Evolutionary conservation across 2,888 invertebrate species (phyloP).

Genomic region (Acleris holmiana): DNA sequence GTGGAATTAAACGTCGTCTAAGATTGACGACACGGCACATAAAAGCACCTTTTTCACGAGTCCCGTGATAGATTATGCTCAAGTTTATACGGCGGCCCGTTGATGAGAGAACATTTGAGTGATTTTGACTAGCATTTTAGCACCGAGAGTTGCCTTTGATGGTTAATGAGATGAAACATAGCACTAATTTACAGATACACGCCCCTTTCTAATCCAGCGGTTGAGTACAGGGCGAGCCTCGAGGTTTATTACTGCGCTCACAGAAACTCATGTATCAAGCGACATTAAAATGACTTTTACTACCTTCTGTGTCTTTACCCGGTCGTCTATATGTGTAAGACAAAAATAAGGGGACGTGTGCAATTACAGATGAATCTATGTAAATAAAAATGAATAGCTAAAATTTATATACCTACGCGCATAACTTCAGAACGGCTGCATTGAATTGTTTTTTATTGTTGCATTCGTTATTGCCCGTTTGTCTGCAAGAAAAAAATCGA

Average conservation of each 20-base stretch:
- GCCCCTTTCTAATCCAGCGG: constrained; percentile 25
- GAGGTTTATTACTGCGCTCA: constrained; percentile 22
- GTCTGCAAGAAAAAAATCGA: no score
- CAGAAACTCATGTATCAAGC: background rate
- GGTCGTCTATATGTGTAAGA: no score
- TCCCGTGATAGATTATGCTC: constrained; percentile 34
- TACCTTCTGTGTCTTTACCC: no score
- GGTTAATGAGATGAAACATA: constrained; percentile 31
- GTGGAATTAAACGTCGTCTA: constrained; percentile 37
- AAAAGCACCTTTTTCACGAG: constrained; percentile 37
- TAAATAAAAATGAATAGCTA: no score
- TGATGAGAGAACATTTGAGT: constrained; percentile 35
- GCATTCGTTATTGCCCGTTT: no score
- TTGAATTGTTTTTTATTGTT: no score
- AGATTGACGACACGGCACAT: constrained; percentile 37
- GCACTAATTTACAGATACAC: constrained; percentile 30
- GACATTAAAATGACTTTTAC: no score
- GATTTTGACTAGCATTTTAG: constrained; percentile 32
- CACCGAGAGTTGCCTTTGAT: constrained; percentile 31
- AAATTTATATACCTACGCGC: no score
- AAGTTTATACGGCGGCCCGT: constrained; percentile 33
- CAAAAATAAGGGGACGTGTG: no score
- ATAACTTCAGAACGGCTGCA: no score
- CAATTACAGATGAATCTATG: no score
- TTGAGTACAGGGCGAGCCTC: constrained; percentile 14